Evolutionary conservation across 92 coral and sea anemone species (phyloP).

Genomic region (Paramuricea clavata): DNA sequence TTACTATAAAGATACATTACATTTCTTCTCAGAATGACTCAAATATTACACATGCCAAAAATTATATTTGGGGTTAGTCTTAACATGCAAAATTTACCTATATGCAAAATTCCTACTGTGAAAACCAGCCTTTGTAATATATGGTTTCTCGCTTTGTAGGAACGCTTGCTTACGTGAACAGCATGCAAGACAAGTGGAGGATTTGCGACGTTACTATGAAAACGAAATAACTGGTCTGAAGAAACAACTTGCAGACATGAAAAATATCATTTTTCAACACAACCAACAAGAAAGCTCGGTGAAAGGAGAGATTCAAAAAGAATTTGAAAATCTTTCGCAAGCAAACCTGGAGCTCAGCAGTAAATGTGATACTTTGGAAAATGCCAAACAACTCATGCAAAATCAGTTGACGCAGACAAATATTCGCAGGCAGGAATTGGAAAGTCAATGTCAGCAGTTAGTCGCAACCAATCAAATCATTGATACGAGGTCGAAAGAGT

Average conservation of each 20-base stretch:
- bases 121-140: too few relatives aligned
- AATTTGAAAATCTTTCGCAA: slow-evolving; percentile 27
- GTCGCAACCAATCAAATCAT: slow-evolving; percentile 39
- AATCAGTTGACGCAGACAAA: slow-evolving; percentile 1
- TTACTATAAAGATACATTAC: too few relatives aligned
- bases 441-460: slow-evolving; percentile 41
- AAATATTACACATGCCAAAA: too few relatives aligned
- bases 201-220: slow-evolving; percentile 34
- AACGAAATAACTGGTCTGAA: slow-evolving; percentile 23
- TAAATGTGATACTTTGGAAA: slow-evolving; percentile 38
- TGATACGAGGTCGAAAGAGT: slow-evolving; percentile 29
- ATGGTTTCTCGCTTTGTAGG: too few relatives aligned
- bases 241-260: slow-evolving; percentile 25
- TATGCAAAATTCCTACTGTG: too few relatives aligned
- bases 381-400: background rate
- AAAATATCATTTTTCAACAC: slow-evolving; percentile 21
- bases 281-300: slow-evolving; percentile 30
- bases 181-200: slow-evolving; percentile 47
- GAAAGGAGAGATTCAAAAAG: slow-evolving; percentile 26
- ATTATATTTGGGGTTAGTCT: too few relatives aligned
- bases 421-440: slow-evolving; percentile 18
- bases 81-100: too few relatives aligned
- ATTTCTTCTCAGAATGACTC: too few relatives aligned
- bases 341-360: slow-evolving; percentile 32
- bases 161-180: slow-evolving; percentile 31